Evolutionary conservation across 2,797 vertebrate genomes (phyloP).

Genomic region (Varecia variegata): DNA sequence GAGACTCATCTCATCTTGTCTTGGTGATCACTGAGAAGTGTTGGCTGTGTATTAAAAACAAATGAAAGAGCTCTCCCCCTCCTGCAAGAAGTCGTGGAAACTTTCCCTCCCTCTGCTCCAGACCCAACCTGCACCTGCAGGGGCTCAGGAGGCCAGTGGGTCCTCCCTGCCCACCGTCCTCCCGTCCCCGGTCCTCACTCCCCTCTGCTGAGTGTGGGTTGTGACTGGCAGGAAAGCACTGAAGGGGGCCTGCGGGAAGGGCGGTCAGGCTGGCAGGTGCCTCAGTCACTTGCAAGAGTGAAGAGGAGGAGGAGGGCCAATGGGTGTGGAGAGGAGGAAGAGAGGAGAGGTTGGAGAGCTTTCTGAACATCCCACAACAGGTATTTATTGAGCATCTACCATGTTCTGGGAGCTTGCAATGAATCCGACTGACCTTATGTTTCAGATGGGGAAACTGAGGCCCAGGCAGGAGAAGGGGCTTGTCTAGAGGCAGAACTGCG

Average conservation of each 20-base stretch:
- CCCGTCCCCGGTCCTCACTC: not conserved
- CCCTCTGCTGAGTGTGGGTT: not conserved
- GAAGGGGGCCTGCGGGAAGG: not conserved
- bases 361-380: rapidly evolving
- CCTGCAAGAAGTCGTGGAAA: not conserved
- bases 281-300: not conserved
- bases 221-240: not conserved
- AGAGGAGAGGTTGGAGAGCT: too few species aligned
- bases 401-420: not conserved
- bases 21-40: not conserved
- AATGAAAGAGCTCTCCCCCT: not conserved
- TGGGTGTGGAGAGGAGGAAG: not conserved
- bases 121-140: not conserved
- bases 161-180: not conserved
- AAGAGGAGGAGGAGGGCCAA: not conserved
- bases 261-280: too few species aligned
- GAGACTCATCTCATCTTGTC: not conserved
- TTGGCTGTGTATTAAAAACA: not conserved
- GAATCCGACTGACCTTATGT: not conserved
- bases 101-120: not conserved
- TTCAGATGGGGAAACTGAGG: not conserved
- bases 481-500: not conserved
- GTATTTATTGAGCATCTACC: not conserved
- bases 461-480: not conserved
- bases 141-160: not conserved